These are phyloP conservation scores for Meiosimyza platycephala DNA, from an alignment of 2,888 invertebrate genomes.

Conservation along the genomic window DNA sequence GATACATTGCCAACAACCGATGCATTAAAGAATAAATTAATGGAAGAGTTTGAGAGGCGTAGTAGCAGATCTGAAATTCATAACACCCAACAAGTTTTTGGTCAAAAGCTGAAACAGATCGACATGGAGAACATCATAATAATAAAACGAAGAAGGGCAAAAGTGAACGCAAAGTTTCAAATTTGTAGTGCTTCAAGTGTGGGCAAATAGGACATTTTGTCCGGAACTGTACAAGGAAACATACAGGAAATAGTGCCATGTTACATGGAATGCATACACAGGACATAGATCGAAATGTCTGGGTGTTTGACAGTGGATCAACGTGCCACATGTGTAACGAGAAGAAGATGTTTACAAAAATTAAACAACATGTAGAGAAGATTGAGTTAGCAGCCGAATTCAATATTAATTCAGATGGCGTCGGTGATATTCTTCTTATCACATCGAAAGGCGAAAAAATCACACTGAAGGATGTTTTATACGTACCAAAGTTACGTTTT, in stretches of 20 bases:
- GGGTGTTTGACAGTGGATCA: slow-evolving; percentile 35
- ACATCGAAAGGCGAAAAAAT: slow-evolving; percentile 7
- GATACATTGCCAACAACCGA: slow-evolving; percentile 33
- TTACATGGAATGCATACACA: slow-evolving; percentile 8
- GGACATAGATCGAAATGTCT: background rate
- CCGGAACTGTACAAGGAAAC: too few species aligned
- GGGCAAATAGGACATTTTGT: background rate
- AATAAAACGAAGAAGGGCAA: background rate
- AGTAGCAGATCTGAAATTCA: too few species aligned
- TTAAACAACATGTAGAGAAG: too few species aligned
- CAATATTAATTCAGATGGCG: background rate
- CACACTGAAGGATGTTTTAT: slow-evolving; percentile 28
- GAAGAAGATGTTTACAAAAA: slow-evolving; percentile 8
- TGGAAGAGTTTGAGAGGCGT: too few species aligned
- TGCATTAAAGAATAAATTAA: background rate
- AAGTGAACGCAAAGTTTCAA: background rate
- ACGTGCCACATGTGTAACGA: slow-evolving; percentile 36
- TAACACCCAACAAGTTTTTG: too few species aligned
- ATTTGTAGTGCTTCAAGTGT: slow-evolving; percentile 3
- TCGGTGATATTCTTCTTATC: background rate
- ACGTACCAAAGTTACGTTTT: slow-evolving; percentile 30
- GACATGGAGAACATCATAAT: too few species aligned
- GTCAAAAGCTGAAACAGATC: background rate
- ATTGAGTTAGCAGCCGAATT: too few species aligned
- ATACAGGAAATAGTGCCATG: slow-evolving; percentile 13